A percentile compares a stretch with the other conserved stretches of the same genome.
Evolutionary conservation across 2,113 vertebrate genomes (phyloP).

Genomic region (Andinoacara biseriatus): DNA sequence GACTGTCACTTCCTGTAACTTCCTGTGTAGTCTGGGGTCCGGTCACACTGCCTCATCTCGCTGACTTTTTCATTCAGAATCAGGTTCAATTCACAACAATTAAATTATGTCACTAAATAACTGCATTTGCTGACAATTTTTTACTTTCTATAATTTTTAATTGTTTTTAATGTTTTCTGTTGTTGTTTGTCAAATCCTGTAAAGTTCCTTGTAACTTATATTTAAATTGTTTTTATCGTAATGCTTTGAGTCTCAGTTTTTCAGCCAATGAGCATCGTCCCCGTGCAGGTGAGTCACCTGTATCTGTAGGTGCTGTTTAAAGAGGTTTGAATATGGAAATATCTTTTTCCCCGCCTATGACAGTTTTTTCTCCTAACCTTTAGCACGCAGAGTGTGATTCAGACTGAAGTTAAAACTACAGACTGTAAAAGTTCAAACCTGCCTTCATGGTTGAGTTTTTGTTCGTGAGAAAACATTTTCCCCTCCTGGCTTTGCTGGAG

Average conservation of each 20-base stretch:
- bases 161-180: fast-evolving
- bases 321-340: background rate
- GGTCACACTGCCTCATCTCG: no score
- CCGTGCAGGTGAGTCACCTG: background rate
- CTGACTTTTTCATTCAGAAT: no score
- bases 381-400: background rate
- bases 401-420: fast-evolving
- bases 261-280: background rate
- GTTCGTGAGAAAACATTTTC: constrained; percentile 9
- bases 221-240: background rate
- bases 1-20: no score
- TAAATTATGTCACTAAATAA: no score
- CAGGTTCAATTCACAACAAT: no score
- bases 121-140: no score
- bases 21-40: no score
- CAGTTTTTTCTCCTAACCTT: background rate
- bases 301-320: background rate
- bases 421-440: background rate
- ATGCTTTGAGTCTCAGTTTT: background rate
- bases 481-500: background rate
- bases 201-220: background rate
- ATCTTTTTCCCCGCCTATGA: background rate
- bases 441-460: background rate
- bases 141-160: background rate
- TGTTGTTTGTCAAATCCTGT: background rate